A percentile compares a stretch with the other conserved stretches of the same genome.
Evolutionary conservation across 2,888 invertebrate species (phyloP).

Genomic region (Bhutanitis thaidina): DNA sequence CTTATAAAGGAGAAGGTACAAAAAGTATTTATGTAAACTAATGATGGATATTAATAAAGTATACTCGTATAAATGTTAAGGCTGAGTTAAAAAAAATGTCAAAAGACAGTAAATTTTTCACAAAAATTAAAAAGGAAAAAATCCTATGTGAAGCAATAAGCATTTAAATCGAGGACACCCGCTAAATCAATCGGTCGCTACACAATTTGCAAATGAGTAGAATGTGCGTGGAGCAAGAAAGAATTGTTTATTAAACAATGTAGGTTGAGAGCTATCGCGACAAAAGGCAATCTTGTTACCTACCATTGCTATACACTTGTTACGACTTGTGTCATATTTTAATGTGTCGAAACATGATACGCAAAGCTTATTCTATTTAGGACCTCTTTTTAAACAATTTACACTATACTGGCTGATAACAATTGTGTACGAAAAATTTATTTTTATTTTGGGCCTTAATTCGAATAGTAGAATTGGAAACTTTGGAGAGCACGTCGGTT

Average conservation of each 20-base stretch:
- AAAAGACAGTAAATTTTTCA: background rate
- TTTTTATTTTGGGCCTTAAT: background rate
- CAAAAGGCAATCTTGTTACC: constrained; percentile 4
- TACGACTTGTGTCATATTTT: background rate
- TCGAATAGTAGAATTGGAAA: constrained; percentile 55
- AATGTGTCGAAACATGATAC: background rate
- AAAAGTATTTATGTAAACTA: background rate
- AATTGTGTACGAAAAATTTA: background rate
- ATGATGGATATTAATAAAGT: background rate
- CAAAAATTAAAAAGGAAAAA: constrained; percentile 4
- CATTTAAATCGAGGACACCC: constrained; percentile 8
- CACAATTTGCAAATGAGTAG: constrained; percentile 12
- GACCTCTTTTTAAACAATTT: background rate
- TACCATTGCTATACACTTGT: background rate
- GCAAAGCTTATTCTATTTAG: background rate
- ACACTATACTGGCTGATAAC: background rate
- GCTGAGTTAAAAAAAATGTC: too few relatives aligned
- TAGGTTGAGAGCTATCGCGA: constrained; percentile 1
- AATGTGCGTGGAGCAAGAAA: constrained; percentile 12
- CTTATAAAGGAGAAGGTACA: too few relatives aligned
- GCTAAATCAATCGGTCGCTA: background rate
- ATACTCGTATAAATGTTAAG: too few relatives aligned
- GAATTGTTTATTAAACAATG: constrained; percentile 20
- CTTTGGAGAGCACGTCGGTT: constrained; percentile 34
- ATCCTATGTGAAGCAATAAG: constrained; percentile 3